Percentiles rank a stretch among this genome's conserved stretches.
phyloP scores from a whole-genome alignment of 2,797 vertebrate genomes.

The Lacerta bilineata region DNA sequence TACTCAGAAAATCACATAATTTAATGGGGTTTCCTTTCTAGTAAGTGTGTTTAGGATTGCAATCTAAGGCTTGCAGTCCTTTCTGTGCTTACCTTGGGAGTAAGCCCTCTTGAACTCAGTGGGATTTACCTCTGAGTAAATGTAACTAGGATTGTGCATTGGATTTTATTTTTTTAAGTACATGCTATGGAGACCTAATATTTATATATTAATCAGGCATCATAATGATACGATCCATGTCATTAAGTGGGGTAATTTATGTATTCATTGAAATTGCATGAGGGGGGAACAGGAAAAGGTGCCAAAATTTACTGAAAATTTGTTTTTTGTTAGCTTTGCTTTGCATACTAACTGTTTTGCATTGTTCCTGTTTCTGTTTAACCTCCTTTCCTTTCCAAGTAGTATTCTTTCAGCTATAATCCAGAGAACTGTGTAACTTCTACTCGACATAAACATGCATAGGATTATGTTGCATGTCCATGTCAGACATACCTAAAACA shows the following conservation, averaged over 20 bases:
- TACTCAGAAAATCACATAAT: neutral
- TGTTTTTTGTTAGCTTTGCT: neutral
- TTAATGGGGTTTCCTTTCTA: neutral
- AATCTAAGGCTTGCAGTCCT: neutral
- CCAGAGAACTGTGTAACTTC: neutral
- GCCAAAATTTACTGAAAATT: neutral
- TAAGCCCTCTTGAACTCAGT: too few species aligned
- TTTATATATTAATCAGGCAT: neutral
- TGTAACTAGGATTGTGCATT: neutral
- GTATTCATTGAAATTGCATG: neutral
- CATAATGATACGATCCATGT: neutral
- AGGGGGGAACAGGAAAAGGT: neutral
- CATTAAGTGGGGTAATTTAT: neutral
- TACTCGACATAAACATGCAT: neutral
- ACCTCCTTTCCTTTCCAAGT: neutral
- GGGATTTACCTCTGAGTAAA: neutral
- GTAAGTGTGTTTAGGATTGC: neutral
- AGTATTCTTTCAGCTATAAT: neutral
- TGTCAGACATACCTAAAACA: neutral
- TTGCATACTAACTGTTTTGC: neutral
- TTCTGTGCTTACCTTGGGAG: neutral
- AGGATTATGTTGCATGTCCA: neutral
- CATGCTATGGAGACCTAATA: neutral
- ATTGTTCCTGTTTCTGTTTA: neutral
- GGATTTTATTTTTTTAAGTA: neutral